Base-by-base conservation (phyloP, 2,888 invertebrate genomes). In the Leptothorax acervorum region DNA sequence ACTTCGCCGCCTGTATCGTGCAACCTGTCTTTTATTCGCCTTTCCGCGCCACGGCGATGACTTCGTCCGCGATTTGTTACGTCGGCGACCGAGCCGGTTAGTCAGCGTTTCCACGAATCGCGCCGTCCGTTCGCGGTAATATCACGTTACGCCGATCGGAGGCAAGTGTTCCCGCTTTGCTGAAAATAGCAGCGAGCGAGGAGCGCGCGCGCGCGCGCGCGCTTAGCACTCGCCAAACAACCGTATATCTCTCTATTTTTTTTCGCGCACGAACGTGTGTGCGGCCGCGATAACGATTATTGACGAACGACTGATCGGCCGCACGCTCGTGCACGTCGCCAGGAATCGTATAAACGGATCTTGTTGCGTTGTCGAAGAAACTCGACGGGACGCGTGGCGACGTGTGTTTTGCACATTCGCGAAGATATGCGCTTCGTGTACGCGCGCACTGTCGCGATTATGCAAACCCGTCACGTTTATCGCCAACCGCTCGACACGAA, bases 31-130 rank as follows among this genome's bases (percentile, higher is more conserved):
- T 55, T 57, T 35, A 57, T 81, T 12, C 55, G 42, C n/a, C 45
- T 23, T 65, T 8, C 53, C 55, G 42, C 35, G 12, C 39, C 75
- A 18, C 74, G 68, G 62, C 62, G 65, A 51, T 73, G 66, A 71
- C 55, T 82, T 48, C 65, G 53, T 23, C 68, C 68, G 15, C 55
- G 63, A 62, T 35, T 60, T 66, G 74, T 74, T 85, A 86, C 76
- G 86, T 81, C 84, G 75, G 51, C 83, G 60, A 74, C 73, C 63
- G 83, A 65, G 55, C 53, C 70, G 78, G 68, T 86, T 87, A 82
- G 85, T 88, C 88, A 83, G 76, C 85, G 85, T 66, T 90, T 86
- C 87, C 71, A 31, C 73, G 85, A 88, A 87, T 63, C 60, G 78
- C 57, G 57, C 15, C 55, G 48, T 78, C 63, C 35, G 53, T 88